phyloP scores from a whole-genome alignment of 2,797 vertebrate genomes.

The Pygocentrus nattereri region DNA sequence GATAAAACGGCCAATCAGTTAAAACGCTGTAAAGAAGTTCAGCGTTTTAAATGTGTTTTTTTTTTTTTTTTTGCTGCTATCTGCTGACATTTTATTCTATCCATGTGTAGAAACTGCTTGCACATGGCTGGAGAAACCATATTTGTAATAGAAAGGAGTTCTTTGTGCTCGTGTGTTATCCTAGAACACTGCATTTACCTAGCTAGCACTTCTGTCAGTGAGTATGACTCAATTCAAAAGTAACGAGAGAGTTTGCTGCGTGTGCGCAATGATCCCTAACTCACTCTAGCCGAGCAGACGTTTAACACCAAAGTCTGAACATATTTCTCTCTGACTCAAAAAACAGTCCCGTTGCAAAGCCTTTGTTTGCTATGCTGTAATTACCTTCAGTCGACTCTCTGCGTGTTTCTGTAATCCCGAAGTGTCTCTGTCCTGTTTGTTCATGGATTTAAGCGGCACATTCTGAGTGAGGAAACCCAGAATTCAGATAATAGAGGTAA shows the following conservation, averaged over 20 bases:
- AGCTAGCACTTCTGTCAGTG: background rate
- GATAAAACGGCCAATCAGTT: background rate
- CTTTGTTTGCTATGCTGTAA: slow-evolving; percentile 8
- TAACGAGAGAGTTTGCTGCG: background rate
- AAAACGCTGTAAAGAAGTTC: too few species aligned
- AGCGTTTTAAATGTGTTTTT: too few species aligned
- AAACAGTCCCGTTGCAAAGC: background rate
- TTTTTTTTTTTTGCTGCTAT: too few species aligned
- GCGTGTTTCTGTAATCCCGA: slow-evolving; percentile 17
- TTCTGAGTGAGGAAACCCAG: slow-evolving; percentile 1
- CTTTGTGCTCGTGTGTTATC: background rate
- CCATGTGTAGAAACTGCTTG: background rate
- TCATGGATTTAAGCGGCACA: background rate
- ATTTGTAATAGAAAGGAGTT: background rate
- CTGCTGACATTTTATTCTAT: background rate
- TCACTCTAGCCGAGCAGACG: background rate
- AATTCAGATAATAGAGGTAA: slow-evolving; percentile 6
- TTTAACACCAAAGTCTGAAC: background rate
- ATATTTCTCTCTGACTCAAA: background rate
- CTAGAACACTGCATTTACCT: background rate
- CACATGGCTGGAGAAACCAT: background rate
- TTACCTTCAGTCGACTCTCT: background rate
- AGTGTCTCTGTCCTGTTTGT: slow-evolving; percentile 3
- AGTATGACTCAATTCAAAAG: background rate
- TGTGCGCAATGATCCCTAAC: too few species aligned